Base-by-base conservation (phyloP, 1,140 invertebrate genomes). In the Penaeus chinensis region DNA sequence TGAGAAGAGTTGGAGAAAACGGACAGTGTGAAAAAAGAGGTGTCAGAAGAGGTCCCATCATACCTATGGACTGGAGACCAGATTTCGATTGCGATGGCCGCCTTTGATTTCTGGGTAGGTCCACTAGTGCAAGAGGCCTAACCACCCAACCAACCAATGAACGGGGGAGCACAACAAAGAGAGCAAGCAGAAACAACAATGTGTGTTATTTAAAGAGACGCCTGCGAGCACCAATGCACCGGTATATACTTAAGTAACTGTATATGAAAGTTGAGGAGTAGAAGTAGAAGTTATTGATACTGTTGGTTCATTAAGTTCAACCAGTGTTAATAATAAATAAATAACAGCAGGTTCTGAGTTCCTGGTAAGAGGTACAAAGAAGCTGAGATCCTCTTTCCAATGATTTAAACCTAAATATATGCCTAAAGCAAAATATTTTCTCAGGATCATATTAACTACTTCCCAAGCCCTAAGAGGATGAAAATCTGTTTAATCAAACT, bases 11-110 rank as follows among this genome's bases (percentile, higher is more conserved):
- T 76, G 74, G 61, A 66, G 54, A 90, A 71, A 84, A 62, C 10
- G 22, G 65, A 78, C 80, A 54, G n/a, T 54, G 32, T 65, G 61
- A 8, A 85, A 90, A 54, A 54, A 54, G 47, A 54, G 83, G 69
- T 87, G 90, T 89, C 90, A 91, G 87, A 90, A 91, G 91, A 90
- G 83, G 92, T 90, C 91, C 92, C 91, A 82, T 89, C 90, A 95
- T 98, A 98, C 97, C 97, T 97, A 98, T 97, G 92, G 97, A 98
- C 96, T 98, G 94, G 96, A 96, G 94, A 98, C 97, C 94, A 98
- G 95, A 93, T 97, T 98, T 94, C 97, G 95, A 96, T 98, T 98
- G 94, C 97, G 96, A 94, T 98, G 97, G 93, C 97, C 97, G 93
- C 97, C 97, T 94, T 98, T 98, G 94, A 98, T 97, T 95, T 97